These are phyloP conservation scores for Pogonomyrmex californicus DNA, from an alignment of 1,140 invertebrate genomes.

Conservation along the genomic window DNA sequence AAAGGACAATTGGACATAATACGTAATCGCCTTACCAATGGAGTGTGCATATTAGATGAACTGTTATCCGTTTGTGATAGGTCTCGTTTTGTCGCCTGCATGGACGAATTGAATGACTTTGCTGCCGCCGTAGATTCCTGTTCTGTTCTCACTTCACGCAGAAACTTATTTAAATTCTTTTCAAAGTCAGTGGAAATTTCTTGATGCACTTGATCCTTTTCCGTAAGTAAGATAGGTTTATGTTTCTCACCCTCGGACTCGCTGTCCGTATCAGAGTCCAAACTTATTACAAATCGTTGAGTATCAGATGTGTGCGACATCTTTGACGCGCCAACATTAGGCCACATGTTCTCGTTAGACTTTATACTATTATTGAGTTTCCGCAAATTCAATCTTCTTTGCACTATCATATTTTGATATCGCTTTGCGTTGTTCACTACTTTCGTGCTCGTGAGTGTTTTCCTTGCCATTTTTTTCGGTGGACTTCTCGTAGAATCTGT, in stretches of 20 bases:
- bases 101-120: slow-evolving; percentile 39
- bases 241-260: slow-evolving; percentile 78
- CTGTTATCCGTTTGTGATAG: slow-evolving; percentile 15
- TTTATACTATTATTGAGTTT: slow-evolving; percentile 64
- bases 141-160: slow-evolving; percentile 81
- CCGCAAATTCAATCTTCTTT: slow-evolving; percentile 78
- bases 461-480: slow-evolving; percentile 77
- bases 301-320: slow-evolving; percentile 50
- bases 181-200: slow-evolving; percentile 82
- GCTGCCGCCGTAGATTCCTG: slow-evolving; percentile 76
- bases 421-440: slow-evolving; percentile 82
- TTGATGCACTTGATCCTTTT: slow-evolving; percentile 61
- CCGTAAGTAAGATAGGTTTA: background rate
- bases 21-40: slow-evolving; percentile 72
- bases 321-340: slow-evolving; percentile 64
- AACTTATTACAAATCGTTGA: slow-evolving; percentile 82
- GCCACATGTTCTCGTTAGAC: slow-evolving; percentile 42
- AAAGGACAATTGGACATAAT: slow-evolving; percentile 4
- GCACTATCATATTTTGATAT: slow-evolving; percentile 77
- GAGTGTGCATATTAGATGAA: slow-evolving; percentile 70
- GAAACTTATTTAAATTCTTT: slow-evolving; percentile 83
- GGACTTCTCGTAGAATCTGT: slow-evolving; percentile 51
- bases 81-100: slow-evolving; percentile 45
- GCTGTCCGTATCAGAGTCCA: slow-evolving; percentile 83
- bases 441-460: slow-evolving; percentile 75